Evolutionary conservation across 1,140 invertebrate genomes (phyloP), one percentile per base, ranked within the genome.

Genomic region (Laodelphax striatellus): DNA sequence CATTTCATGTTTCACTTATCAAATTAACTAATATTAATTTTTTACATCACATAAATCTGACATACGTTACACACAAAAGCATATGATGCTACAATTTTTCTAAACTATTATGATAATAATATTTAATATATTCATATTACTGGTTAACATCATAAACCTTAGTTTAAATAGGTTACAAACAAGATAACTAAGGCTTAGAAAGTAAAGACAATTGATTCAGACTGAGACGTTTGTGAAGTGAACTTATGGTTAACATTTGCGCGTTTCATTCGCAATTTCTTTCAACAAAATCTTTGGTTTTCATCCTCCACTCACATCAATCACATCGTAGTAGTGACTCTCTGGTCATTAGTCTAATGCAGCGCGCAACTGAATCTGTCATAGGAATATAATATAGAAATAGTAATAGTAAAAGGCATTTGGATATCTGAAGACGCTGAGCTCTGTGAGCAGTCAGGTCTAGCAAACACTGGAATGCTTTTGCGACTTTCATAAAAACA

Each of bases 71-170:
- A 38, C 34, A 38, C 34, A 38, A 38, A 38, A 38, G 55, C 62
- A 63, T 58, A 63, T 52, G 56, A 63, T 59, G 62, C 62, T 59
- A 58, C 58, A 21, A 58, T 63, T 58, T 54, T 50, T 59, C 62
- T 63, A 59, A 55, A 55, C 28, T 59, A 58, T 58, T 63, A 63
- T 54, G 19, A 58, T 59, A 31, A 57, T 63, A 63, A 58, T 55
- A 53, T 53, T 52, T 63, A 63, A 43, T 19, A 63, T 63, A 63
- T 59, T 59, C 59, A 63, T 63, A 61, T 34, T 61, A 58, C 59
- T 63, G 62, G 62, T 63, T 63, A 63, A 63, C 62, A 63, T 63
- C 62, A 63, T 63, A 63, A 63, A 52, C 62, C 56, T 63, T 59
- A 55, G 55, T 59, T 63, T 63, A 63, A 63, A 59, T 58, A 58